Conservation (phyloP, 2,888 invertebrate species). For the Temnothorax rugatulus region DNA sequence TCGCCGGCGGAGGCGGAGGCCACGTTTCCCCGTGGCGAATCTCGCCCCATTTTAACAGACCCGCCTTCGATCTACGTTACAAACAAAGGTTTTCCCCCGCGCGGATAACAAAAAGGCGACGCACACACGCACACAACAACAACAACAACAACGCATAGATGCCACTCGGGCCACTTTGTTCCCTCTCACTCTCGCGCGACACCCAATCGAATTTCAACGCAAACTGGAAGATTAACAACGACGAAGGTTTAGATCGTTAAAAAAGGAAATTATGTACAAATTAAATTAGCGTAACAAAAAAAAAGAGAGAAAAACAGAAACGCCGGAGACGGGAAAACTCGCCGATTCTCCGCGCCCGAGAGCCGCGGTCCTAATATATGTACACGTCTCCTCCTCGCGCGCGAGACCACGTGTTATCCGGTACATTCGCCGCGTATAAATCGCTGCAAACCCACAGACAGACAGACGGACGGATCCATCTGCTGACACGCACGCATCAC, state of each 20-base stretch:
- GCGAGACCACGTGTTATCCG: not conserved
- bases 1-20: too few relatives aligned
- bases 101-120: conserved; percentile 26
- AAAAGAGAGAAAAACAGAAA: conserved; percentile 3
- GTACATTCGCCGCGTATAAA: not conserved
- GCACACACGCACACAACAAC: conserved; percentile 23
- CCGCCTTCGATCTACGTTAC: conserved; percentile 2
- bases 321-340: conserved; percentile 25
- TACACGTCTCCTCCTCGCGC: conserved; percentile 3
- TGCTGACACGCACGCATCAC: not conserved
- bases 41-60: not conserved
- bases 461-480: conserved; percentile 3
- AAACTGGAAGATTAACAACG: conserved; percentile 49
- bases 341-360: conserved; percentile 69
- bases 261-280: conserved; percentile 48
- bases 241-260: conserved; percentile 19
- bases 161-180: conserved; percentile 6
- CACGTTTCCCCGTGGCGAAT: conserved; percentile 6
- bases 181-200: not conserved
- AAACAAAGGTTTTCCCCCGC: not conserved
- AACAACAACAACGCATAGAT: conserved; percentile 17
- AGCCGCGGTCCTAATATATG: conserved; percentile 17
- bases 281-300: conserved; percentile 41
- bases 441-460: not conserved
- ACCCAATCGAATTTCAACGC: conserved; percentile 13